A percentile compares a stretch with the other conserved stretches of the same genome.
Conservation (phyloP, 2,888 invertebrate species). For the Glaucopsyche alexis region DNA sequence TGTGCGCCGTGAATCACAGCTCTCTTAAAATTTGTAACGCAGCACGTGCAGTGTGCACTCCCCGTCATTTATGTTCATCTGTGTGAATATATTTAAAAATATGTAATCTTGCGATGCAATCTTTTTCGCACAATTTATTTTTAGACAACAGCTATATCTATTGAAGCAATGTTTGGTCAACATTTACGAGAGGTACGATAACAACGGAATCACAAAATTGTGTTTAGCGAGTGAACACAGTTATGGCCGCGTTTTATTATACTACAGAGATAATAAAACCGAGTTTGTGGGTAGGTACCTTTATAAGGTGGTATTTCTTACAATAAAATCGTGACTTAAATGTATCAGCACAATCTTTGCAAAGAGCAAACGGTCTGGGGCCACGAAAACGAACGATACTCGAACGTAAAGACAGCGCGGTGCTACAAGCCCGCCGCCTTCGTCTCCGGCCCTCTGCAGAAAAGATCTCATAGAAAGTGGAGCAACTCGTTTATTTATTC, state of each 20-base stretch:
- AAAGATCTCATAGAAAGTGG: constrained; percentile 79
- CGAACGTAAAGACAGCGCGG: constrained; percentile 40
- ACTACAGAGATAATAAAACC: constrained; percentile 20
- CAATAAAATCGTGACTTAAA: constrained; percentile 54
- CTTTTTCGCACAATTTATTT: not conserved
- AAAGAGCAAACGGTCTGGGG: constrained; percentile 42
- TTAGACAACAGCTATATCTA: not conserved
- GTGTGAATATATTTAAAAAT: constrained; percentile 9
- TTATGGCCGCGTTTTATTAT: not conserved
- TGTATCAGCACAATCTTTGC: constrained; percentile 55
- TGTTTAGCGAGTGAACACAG: constrained; percentile 5
- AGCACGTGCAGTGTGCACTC: constrained; percentile 18
- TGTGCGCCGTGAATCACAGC: constrained; percentile 15
- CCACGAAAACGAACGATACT: constrained; percentile 37
- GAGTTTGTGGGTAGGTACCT: constrained; percentile 49
- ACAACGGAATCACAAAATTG: not conserved
- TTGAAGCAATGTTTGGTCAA: not conserved
- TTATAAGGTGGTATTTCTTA: constrained; percentile 48
- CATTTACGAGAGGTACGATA: not conserved
- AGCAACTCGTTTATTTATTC: constrained; percentile 79
- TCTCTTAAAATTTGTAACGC: constrained; percentile 15
- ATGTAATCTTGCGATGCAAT: constrained; percentile 3
- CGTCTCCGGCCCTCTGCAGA: constrained; percentile 66
- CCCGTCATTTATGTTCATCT: not conserved
- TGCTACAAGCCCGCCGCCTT: constrained; percentile 45